These are phyloP conservation scores for Furcula furcula DNA, from an alignment of 2,888 invertebrate genomes.

Conservation along the genomic window DNA sequence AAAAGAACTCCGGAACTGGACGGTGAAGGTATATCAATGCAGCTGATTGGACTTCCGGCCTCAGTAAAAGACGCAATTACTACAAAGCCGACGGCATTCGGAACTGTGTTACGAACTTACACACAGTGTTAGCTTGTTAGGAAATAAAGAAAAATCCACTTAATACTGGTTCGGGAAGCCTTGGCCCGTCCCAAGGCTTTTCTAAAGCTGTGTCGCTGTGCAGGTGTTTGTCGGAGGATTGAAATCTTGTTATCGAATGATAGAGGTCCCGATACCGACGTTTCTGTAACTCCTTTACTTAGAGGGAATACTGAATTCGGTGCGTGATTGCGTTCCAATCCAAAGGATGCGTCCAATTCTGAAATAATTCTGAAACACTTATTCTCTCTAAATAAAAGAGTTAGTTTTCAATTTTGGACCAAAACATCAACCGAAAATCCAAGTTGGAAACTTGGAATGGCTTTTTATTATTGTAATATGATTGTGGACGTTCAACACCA, in stretches of 20 bases:
- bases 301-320: constrained; percentile 14
- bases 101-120: constrained; percentile 31
- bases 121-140: constrained; percentile 32
- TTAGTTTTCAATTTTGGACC: constrained; percentile 18
- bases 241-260: constrained; percentile 28
- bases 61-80: constrained; percentile 37
- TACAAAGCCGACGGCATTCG: constrained; percentile 21
- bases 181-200: constrained; percentile 24
- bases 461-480: constrained; percentile 5
- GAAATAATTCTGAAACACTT: constrained; percentile 2
- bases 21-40: constrained; percentile 58
- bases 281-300: constrained; percentile 20
- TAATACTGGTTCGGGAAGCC: constrained; percentile 35
- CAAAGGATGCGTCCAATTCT: constrained; percentile 5
- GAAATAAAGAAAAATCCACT: constrained; percentile 43
- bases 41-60: constrained; percentile 36
- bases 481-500: constrained; percentile 17
- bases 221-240: constrained; percentile 31
- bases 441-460: constrained; percentile 13
- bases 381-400: constrained; percentile 19
- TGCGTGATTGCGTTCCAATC: constrained; percentile 3
- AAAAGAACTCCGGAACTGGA: constrained; percentile 65
- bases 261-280: constrained; percentile 8
- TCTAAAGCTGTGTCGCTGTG: constrained; percentile 34
- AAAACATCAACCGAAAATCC: constrained; percentile 8